A percentile compares a stretch with the other conserved stretches of the same genome.
phyloP scores from a whole-genome alignment of 2,113 vertebrate genomes.

The Lutjanus erythropterus region DNA sequence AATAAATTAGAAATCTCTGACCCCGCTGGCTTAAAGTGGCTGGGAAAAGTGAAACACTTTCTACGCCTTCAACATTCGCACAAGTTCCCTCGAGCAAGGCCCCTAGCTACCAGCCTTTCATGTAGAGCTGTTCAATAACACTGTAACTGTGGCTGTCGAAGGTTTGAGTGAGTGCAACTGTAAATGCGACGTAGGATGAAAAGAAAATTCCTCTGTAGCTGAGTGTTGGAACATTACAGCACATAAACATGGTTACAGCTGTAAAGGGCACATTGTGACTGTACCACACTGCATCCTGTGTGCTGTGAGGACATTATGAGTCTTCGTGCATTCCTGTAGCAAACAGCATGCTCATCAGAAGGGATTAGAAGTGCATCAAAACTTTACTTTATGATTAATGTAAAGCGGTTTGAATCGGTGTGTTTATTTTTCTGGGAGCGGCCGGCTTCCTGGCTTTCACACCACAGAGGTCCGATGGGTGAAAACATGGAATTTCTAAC shows the following conservation, averaged over 20 bases:
- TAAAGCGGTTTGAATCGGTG: conserved; percentile 24
- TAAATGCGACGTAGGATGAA: conserved; percentile 21
- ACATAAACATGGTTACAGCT: conserved; percentile 40
- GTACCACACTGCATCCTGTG: conserved; percentile 1
- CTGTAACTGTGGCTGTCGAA: neutral
- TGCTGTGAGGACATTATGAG: neutral
- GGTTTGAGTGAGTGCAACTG: conserved; percentile 2
- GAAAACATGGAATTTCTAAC: conserved; percentile 68
- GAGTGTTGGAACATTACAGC: conserved; percentile 25
- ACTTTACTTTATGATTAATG: conserved; percentile 35
- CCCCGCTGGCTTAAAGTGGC: conserved; percentile 1
- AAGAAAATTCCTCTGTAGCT: conserved; percentile 2
- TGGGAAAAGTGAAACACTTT: neutral
- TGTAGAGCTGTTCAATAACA: neutral
- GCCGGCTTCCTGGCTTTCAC: conserved; percentile 50
- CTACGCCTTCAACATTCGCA: neutral
- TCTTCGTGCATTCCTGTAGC: conserved; percentile 15
- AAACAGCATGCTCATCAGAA: neutral
- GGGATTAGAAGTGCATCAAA: conserved; percentile 43
- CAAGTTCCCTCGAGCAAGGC: neutral
- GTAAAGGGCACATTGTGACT: conserved; percentile 18
- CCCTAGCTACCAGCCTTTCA: neutral
- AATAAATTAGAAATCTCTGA: neutral
- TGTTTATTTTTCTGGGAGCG: conserved; percentile 73
- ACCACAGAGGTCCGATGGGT: conserved; percentile 30